Evolutionary conservation across 2,113 vertebrate species (phyloP).

Genomic region (Podilymbus podiceps): DNA sequence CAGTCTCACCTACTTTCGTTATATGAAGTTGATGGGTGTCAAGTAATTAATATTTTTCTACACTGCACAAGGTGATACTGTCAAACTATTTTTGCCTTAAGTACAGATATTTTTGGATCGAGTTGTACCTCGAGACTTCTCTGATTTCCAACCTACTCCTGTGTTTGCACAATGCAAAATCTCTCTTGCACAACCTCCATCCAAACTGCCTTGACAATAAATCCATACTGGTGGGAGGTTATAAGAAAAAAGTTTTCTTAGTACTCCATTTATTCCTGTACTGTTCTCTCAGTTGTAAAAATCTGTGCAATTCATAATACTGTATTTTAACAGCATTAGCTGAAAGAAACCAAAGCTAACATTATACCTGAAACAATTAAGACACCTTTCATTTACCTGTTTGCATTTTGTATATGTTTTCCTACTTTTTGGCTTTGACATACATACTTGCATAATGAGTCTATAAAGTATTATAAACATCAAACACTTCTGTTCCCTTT

Average conservation of each 20-base stretch:
- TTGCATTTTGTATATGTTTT: background rate
- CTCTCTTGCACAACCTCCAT: background rate
- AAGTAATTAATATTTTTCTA: background rate
- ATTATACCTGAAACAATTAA: background rate
- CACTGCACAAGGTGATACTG: background rate
- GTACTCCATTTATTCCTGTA: background rate
- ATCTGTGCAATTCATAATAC: background rate
- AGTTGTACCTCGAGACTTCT: background rate
- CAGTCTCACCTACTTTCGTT: background rate
- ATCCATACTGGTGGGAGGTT: background rate
- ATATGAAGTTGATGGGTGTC: background rate
- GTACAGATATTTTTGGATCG: background rate
- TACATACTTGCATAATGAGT: background rate
- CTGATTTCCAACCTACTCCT: background rate
- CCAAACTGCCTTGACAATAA: background rate
- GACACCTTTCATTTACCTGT: background rate
- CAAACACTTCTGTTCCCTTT: background rate
- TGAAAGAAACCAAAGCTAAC: background rate
- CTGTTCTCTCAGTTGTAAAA: background rate
- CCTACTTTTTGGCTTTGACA: background rate
- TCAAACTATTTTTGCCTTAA: background rate
- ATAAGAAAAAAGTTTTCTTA: background rate
- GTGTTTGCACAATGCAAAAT: background rate
- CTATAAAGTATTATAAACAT: background rate
- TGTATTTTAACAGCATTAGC: background rate